Percentiles rank a stretch among this genome's conserved stretches.
Conservation (phyloP, 2,888 invertebrate species). For the Cenopis cana region DNA sequence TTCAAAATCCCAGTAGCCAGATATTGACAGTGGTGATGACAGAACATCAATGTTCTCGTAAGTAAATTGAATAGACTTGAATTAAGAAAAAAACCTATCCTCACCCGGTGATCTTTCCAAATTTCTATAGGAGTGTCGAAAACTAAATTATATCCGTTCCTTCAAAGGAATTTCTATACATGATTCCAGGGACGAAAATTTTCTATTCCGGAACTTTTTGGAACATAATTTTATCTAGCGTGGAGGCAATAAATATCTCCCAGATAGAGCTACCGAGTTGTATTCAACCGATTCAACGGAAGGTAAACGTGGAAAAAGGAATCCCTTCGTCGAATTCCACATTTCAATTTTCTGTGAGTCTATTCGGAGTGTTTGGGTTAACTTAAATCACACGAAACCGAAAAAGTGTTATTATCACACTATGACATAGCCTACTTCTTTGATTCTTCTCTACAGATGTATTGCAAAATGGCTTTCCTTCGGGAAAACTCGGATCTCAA, state of each 20-base stretch:
- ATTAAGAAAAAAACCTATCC: background rate
- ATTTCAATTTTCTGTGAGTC: slow-evolving; percentile 18
- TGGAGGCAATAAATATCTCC: slow-evolving; percentile 25
- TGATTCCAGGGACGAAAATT: slow-evolving; percentile 32
- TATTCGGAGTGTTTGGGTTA: background rate
- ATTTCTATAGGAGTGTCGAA: slow-evolving; percentile 12
- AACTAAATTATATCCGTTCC: slow-evolving; percentile 32
- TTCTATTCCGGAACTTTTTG: slow-evolving; percentile 24
- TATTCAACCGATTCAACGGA: slow-evolving; percentile 14
- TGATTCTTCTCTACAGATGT: too few relatives aligned
- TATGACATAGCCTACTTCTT: too few relatives aligned
- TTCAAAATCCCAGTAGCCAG: too few relatives aligned
- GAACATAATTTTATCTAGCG: slow-evolving; percentile 27
- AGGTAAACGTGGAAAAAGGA: slow-evolving; percentile 6
- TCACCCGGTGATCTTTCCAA: background rate
- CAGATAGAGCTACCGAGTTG: slow-evolving; percentile 7
- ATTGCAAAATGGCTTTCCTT: too few relatives aligned
- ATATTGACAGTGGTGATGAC: too few relatives aligned
- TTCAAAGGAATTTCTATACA: slow-evolving; percentile 26
- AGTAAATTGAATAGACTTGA: too few relatives aligned
- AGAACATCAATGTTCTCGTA: too few relatives aligned
- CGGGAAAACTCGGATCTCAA: too few relatives aligned
- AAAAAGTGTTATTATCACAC: background rate
- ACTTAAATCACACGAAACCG: background rate
- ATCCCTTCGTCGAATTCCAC: slow-evolving; percentile 18